Evolutionary conservation across 2,888 invertebrate genomes (phyloP).

Genomic region (Melangyna quadrimaculata): DNA sequence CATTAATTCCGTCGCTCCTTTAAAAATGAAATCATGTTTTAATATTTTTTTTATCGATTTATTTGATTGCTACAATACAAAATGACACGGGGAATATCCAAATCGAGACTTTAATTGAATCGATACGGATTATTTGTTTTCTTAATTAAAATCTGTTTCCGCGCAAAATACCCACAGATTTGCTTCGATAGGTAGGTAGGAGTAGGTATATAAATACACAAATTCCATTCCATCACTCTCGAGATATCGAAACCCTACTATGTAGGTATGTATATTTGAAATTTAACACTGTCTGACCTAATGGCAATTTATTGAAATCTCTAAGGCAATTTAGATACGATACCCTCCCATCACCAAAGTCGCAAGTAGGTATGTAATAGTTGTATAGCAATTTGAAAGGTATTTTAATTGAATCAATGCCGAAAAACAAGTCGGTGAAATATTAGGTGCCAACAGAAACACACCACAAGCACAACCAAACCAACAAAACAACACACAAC

Average conservation of each 20-base stretch:
- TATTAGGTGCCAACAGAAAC: slow-evolving; percentile 58
- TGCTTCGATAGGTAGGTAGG: too few species aligned
- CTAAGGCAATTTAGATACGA: neutral
- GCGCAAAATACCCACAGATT: neutral
- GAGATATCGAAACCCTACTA: neutral
- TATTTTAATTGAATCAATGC: slow-evolving; percentile 66
- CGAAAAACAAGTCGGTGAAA: slow-evolving; percentile 42
- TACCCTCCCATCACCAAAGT: neutral
- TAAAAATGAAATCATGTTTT: slow-evolving; percentile 27
- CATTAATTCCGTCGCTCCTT: neutral
- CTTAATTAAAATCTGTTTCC: slow-evolving; percentile 39
- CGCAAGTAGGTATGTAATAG: neutral
- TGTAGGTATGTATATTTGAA: neutral
- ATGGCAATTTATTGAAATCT: slow-evolving; percentile 43
- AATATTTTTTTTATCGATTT: slow-evolving; percentile 1
- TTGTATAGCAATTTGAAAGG: slow-evolving; percentile 62
- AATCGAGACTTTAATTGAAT: slow-evolving; percentile 21
- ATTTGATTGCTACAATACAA: neutral
- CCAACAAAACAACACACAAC: neutral
- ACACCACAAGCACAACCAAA: neutral
- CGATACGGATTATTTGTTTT: slow-evolving; percentile 20
- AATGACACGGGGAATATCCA: neutral
- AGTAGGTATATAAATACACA: too few species aligned
- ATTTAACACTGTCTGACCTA: slow-evolving; percentile 40
- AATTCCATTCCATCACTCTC: neutral